Percentiles rank a stretch among this genome's conserved stretches.
Evolutionary conservation across 2,797 vertebrate genomes (phyloP).

Genomic region (Sparus aurata): DNA sequence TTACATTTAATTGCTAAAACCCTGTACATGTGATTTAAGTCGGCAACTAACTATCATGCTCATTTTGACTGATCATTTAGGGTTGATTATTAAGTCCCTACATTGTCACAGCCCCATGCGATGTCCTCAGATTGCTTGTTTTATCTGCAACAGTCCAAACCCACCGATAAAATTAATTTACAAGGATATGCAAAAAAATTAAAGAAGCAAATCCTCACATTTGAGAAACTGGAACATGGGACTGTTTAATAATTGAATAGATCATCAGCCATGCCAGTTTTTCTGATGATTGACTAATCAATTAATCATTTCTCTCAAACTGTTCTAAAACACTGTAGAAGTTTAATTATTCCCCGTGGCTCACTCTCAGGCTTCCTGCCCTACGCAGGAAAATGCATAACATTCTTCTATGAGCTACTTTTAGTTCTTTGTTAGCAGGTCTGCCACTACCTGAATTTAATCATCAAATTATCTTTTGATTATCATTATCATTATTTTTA

Average conservation of each 20-base stretch:
- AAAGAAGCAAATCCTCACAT: background rate
- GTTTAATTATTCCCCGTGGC: constrained; percentile 4
- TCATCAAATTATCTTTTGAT: too few species aligned
- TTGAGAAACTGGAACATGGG: background rate
- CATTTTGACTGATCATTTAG: background rate
- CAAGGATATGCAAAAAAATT: background rate
- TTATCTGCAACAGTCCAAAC: background rate
- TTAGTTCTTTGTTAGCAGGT: background rate
- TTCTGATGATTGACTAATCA: background rate
- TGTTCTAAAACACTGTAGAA: background rate
- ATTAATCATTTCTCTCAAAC: constrained; percentile 3
- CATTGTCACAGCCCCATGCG: background rate
- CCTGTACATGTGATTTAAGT: background rate
- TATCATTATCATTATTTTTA: too few species aligned
- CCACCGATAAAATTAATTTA: background rate
- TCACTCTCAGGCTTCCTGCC: too few species aligned
- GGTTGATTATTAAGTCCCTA: background rate
- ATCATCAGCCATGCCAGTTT: background rate
- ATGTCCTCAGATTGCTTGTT: background rate
- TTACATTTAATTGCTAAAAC: background rate
- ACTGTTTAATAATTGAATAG: background rate
- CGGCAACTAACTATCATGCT: background rate
- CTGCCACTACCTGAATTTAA: background rate
- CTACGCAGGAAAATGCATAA: background rate
- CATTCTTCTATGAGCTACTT: background rate